Percentiles rank a stretch among this genome's conserved stretches.
These are phyloP conservation scores for Sebastes trivittatus DNA, from an alignment of 2,797 vertebrate species.

Conservation along the genomic window DNA sequence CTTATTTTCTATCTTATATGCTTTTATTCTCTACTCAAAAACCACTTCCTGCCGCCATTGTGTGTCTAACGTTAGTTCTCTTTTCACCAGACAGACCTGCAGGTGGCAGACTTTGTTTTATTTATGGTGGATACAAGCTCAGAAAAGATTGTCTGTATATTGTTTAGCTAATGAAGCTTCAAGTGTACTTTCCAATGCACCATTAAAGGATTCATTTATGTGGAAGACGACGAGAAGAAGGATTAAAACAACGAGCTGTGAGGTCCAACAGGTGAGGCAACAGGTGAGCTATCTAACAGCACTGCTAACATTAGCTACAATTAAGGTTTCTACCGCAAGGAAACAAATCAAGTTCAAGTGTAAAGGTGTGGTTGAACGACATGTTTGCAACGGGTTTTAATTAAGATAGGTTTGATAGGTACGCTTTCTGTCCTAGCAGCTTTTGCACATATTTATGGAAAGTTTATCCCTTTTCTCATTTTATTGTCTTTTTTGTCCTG, in stretches of 20 bases:
- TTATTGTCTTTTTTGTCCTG: too few species aligned
- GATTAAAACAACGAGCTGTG: neutral
- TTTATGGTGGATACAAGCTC: too few species aligned
- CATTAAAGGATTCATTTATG: neutral
- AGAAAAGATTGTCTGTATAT: accelerated
- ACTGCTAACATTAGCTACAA: neutral
- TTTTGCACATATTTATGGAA: too few species aligned
- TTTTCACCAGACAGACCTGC: neutral
- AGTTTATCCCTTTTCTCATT: too few species aligned
- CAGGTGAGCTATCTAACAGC: neutral
- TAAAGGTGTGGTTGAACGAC: neutral
- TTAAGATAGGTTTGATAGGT: too few species aligned
- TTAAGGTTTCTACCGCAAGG: accelerated
- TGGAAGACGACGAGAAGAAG: neutral
- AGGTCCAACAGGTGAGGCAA: neutral
- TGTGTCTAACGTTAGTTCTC: neutral
- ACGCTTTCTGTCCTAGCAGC: neutral
- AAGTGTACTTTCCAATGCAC: neutral
- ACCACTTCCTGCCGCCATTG: neutral
- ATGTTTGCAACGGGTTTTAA: neutral
- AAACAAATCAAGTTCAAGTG: neutral
- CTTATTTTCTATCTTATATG: neutral
- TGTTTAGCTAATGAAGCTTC: accelerated
- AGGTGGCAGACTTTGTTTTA: too few species aligned
- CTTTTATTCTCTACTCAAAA: neutral